Evolutionary conservation across 1,140 invertebrate species (phyloP), one percentile per base, ranked within the genome.

Genomic region (Leptinotarsa lineolata): DNA sequence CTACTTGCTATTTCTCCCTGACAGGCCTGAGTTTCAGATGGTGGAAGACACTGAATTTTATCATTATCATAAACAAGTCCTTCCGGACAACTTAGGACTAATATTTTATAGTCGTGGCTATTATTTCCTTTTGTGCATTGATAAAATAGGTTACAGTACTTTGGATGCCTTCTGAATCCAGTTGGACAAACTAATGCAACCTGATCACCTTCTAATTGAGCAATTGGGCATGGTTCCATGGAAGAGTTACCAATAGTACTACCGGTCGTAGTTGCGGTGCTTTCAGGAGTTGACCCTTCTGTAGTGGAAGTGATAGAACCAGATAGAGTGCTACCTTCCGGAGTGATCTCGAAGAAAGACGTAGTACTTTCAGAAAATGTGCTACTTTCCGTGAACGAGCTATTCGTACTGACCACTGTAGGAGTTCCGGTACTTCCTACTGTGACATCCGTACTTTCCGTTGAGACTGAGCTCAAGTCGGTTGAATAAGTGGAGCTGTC

Each of bases 61-160:
- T 87, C 84, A 76, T 94, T 91, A 76, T 94, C 92, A 77, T 90
- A 95, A 61, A 93, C 88, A 0, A 91, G 93, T 71, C 89, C 89
- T 75, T 92, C 90, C 6, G 92, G 91, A 84, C 94, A 95, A 65
- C 89, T 89, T 64, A 95, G 88, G 3, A 91, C 87, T 1, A 92
- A 86, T 70, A 94, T 87, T 79, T 92, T 93, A 6, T 92, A 84
- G 75, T 94, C 90, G 79, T 90, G 89, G 46, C 84, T 89, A 21
- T 89, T 85, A 22, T 78, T 67, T 67, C 88, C 88, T 72, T 87
- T 87, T 16, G 89, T 91, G 81, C 94, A 95, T 82, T 95, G 93
- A 79, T 95, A 95, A 84, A 95, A 94, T 59, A 93, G 83, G 81
- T 94, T 92, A 80, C 94, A 95, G 79, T 93, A 91, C 82, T 93